A percentile compares a stretch with the other conserved stretches of the same genome.
Evolutionary conservation across 2,113 vertebrate genomes (phyloP).

Genomic region (Apistogramma diplotaenia): DNA sequence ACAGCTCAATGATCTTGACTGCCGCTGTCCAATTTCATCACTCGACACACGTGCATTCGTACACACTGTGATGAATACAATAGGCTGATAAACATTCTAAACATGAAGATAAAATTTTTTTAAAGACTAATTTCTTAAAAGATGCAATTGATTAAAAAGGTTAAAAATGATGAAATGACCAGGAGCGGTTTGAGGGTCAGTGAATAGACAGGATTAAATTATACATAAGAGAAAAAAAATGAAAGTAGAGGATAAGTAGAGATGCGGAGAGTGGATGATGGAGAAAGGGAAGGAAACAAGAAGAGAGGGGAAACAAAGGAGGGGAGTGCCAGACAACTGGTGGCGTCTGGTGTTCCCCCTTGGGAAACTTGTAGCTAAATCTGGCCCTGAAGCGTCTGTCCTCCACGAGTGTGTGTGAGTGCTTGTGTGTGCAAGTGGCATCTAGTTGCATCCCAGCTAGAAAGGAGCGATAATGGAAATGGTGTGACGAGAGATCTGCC

Average conservation of each 20-base stretch:
- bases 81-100: not conserved
- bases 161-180: not conserved
- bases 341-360: conserved; percentile 67
- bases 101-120: not conserved
- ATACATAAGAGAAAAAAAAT: not conserved
- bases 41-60: conserved; percentile 1
- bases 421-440: conserved; percentile 43
- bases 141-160: not conserved
- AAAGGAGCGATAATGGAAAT: conserved; percentile 64
- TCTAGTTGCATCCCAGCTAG: conserved; percentile 65
- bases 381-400: conserved; percentile 66
- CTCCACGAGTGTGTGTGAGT: conserved; percentile 38
- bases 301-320: conserved; percentile 47
- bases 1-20: conserved; percentile 47
- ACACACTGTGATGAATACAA: not conserved
- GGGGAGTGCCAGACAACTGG: conserved; percentile 60
- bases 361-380: conserved; percentile 74
- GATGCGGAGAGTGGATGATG: not conserved
- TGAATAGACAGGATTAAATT: not conserved
- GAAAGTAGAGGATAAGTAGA: not conserved
- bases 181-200: not conserved
- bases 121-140: not conserved
- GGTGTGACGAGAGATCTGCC: conserved; percentile 48
- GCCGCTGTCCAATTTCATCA: conserved; percentile 34
- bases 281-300: conserved; percentile 11